Base-by-base conservation (phyloP, 2,797 vertebrate species). In the Ataeniobius toweri region DNA sequence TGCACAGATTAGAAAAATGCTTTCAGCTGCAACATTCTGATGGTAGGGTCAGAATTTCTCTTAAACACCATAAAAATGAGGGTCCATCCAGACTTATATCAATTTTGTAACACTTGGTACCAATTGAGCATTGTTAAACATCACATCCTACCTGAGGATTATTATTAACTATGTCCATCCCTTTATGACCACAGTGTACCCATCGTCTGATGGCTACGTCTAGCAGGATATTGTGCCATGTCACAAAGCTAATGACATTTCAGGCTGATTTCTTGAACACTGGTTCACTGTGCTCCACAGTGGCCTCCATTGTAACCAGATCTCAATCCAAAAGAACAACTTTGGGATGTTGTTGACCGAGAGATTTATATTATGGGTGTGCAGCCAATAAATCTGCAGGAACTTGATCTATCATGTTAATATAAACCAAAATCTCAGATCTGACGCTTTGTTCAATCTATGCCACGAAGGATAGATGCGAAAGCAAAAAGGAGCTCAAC, bases 131-230 rank as follows among this genome's bases (percentile, higher is more conserved):
- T 69, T 69, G 39, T 69, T 26, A n/a, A 68, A 68, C 65, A 44
- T 10, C 24, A 46, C 24, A 46, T 22, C 8, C 22, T 20, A 18
- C 61, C 61, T 22, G 8, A 65, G 16, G 18, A 20, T 28, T 16
- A 26, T 59, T 28, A 14, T 26, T 28, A 18, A 9, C 28, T 14
- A 59, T 3, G n/a, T 59, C 53, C 14, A 41, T 53, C 16, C 14
- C 22, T 73, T 71, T 53, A 78, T 88, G 78, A 75, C 76, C 74
- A 78, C 77, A 80, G 67, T 82, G 76, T 79, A 78, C 50, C 76
- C 58, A 79, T 84, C 77, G 79, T 86, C 85, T 88, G 79, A 89
- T 87, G 79, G 82, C 75, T 87, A 84, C 81, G 86, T 85, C 79
- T 83, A 89, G 84, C 68, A 80, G 71, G 59, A 73, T 36, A 41